Evolutionary conservation across 2,797 vertebrate genomes (phyloP).

Genomic region (Crocidura indochinensis): DNA sequence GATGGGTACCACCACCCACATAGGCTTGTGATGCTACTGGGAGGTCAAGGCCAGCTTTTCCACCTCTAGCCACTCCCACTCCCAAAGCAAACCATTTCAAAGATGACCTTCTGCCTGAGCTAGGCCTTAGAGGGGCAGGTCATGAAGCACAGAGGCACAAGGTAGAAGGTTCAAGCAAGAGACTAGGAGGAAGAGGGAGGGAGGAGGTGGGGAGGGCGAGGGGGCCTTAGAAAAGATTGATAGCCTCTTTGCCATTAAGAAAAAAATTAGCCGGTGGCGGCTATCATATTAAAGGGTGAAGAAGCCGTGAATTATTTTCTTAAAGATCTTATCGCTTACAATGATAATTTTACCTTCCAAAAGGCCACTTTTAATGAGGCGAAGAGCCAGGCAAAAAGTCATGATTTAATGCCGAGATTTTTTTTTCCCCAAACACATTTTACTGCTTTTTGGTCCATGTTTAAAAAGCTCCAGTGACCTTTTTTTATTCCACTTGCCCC

Average conservation of each 20-base stretch:
- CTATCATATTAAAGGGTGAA: slow-evolving; percentile 95
- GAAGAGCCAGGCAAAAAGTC: slow-evolving; percentile 92
- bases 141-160: slow-evolving; percentile 42
- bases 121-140: slow-evolving; percentile 64
- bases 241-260: slow-evolving; percentile 94
- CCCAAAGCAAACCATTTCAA: background rate
- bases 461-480: slow-evolving; percentile 93
- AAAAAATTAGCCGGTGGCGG: slow-evolving; percentile 94
- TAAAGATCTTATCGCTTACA: slow-evolving; percentile 95
- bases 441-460: slow-evolving; percentile 93
- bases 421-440: slow-evolving; percentile 93
- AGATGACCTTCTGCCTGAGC: slow-evolving; percentile 55
- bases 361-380: slow-evolving; percentile 95
- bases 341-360: slow-evolving; percentile 95
- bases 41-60: background rate
- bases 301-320: slow-evolving; percentile 95
- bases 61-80: background rate
- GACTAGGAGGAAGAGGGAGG: slow-evolving; percentile 70
- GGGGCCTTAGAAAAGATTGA: slow-evolving; percentile 92
- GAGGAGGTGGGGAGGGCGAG: slow-evolving; percentile 86
- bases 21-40: background rate
- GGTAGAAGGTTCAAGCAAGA: slow-evolving; percentile 69
- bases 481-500: slow-evolving; percentile 92
- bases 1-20: background rate
- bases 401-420: slow-evolving; percentile 93